Percentiles rank a stretch among this genome's conserved stretches.
These are phyloP conservation scores for Eristalis arbustorum DNA, from an alignment of 2,888 invertebrate genomes.

Conservation along the genomic window DNA sequence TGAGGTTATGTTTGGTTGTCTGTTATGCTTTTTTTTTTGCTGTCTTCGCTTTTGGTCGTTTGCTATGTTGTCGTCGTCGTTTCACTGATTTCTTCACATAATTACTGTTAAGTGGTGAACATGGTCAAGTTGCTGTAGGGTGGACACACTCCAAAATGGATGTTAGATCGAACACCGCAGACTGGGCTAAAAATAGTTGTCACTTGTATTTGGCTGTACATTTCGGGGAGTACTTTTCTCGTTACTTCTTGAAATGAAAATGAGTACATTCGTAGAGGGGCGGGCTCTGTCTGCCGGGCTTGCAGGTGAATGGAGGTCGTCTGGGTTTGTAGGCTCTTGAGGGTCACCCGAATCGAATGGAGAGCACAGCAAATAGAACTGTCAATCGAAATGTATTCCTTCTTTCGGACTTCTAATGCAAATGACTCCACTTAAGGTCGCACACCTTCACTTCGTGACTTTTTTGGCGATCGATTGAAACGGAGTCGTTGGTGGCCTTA, in stretches of 20 bases:
- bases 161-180: constrained; percentile 5
- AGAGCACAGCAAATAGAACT: background rate
- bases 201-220: background rate
- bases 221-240: background rate
- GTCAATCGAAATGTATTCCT: background rate
- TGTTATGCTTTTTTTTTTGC: background rate
- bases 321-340: background rate
- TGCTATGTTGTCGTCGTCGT: background rate
- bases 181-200: background rate
- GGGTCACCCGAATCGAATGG: background rate
- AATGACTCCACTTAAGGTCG: background rate
- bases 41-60: background rate
- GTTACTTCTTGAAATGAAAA: background rate
- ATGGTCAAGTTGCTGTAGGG: constrained; percentile 61
- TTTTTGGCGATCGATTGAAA: background rate
- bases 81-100: constrained; percentile 27
- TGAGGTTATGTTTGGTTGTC: constrained; percentile 20
- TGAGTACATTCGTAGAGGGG: background rate
- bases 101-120: constrained; percentile 58
- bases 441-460: background rate
- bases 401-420: background rate
- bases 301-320: background rate
- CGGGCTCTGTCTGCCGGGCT: background rate
- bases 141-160: constrained; percentile 29
- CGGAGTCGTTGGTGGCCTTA: background rate